A percentile compares a stretch with the other conserved stretches of the same genome.
Evolutionary conservation across 2,113 vertebrate genomes (phyloP).

Genomic region (Ailurus styani): DNA sequence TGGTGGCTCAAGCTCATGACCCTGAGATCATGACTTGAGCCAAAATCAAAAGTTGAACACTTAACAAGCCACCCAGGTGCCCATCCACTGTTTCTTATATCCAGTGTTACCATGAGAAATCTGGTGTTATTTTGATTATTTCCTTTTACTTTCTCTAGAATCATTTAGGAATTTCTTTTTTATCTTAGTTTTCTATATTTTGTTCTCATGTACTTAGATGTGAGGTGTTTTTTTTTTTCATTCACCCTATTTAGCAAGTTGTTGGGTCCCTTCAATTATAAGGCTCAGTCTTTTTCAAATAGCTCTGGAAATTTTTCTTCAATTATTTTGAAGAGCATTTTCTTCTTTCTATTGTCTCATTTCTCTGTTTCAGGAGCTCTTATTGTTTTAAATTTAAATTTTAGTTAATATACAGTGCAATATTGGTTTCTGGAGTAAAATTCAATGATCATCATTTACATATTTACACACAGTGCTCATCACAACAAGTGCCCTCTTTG

Average conservation of each 20-base stretch:
- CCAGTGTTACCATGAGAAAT: not conserved
- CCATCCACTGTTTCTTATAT: not conserved
- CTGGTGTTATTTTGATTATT: not conserved
- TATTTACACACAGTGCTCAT: too few species aligned
- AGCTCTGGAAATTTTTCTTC: not conserved
- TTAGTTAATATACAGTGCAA: too few species aligned
- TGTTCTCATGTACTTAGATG: not conserved
- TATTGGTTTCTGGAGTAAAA: too few species aligned
- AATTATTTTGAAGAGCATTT: not conserved
- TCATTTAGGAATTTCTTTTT: not conserved
- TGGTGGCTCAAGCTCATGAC: not conserved
- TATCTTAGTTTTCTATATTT: not conserved
- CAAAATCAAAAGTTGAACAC: not conserved
- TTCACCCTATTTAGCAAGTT: not conserved
- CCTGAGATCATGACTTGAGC: not conserved
- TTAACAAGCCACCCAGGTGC: not conserved
- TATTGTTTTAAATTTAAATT: too few species aligned
- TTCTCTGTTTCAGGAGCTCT: not conserved
- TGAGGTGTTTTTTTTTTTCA: not conserved
- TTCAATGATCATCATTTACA: too few species aligned
- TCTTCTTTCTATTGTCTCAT: not conserved
- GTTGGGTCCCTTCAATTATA: not conserved
- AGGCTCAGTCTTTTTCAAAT: not conserved
- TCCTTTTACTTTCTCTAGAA: not conserved
- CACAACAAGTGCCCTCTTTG: too few species aligned